Conservation (phyloP, 2,888 invertebrate genomes). For the Cancer borealis region DNA sequence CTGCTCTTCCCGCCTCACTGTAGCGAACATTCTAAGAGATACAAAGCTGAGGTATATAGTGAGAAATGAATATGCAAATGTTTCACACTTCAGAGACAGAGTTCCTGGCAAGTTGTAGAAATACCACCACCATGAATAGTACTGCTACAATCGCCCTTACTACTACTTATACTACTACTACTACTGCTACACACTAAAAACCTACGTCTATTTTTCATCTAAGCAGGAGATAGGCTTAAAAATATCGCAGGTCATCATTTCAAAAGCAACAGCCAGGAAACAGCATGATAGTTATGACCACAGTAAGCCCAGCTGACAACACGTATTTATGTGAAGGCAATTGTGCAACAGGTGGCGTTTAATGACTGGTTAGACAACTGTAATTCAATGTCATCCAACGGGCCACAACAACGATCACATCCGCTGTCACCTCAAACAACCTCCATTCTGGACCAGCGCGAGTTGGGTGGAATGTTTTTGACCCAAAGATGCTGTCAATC, state of each 20-base stretch:
- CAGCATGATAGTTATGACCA: not conserved
- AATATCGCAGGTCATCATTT: not conserved
- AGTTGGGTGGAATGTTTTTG: not conserved
- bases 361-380: conserved; percentile 10
- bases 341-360: conserved; percentile 5
- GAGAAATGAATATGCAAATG: no score
- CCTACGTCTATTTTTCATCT: not conserved
- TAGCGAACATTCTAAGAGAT: no score
- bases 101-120: no score
- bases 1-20: no score
- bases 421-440: not conserved
- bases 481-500: not conserved
- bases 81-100: no score
- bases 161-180: no score
- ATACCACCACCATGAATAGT: no score
- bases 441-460: not conserved
- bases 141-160: no score
- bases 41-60: no score
- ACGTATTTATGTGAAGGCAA: not conserved
- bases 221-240: not conserved
- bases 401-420: not conserved
- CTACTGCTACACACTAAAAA: not conserved
- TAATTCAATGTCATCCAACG: conserved; percentile 12
- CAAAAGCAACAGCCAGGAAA: not conserved
- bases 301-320: not conserved